Percentiles rank a stretch among this genome's conserved stretches.
phyloP scores from a whole-genome alignment of 2,797 vertebrate genomes.

The Calcarius lapponicus region DNA sequence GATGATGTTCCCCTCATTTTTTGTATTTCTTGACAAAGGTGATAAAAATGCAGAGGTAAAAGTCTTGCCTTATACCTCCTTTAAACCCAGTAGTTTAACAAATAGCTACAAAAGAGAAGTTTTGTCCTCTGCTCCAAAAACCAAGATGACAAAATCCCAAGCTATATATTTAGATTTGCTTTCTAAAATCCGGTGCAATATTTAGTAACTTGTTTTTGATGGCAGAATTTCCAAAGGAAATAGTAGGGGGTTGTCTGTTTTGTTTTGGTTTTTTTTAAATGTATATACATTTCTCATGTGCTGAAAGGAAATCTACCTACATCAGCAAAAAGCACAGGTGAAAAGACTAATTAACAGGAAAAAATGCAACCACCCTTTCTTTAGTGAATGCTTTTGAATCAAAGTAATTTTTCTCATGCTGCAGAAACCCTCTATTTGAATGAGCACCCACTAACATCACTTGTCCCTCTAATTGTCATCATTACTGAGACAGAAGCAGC shows the following conservation, averaged over 20 bases:
- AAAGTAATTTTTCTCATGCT: neutral
- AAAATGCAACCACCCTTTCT: neutral
- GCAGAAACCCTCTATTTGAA: neutral
- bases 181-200: neutral
- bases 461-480: neutral
- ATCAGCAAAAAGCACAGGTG: neutral
- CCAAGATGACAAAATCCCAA: neutral
- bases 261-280: neutral
- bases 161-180: neutral
- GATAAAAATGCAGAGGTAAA: constrained; percentile 50
- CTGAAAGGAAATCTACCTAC: neutral
- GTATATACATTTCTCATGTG: neutral
- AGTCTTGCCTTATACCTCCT: neutral
- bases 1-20: neutral
- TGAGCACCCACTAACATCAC: neutral
- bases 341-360: neutral
- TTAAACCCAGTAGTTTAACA: neutral
- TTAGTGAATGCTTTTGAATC: neutral
- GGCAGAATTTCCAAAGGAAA: neutral
- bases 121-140: neutral
- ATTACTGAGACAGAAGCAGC: neutral
- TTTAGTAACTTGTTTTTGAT: neutral
- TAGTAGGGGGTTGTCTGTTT: neutral
- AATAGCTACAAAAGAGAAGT: neutral
- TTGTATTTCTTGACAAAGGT: constrained; percentile 21